Evolutionary conservation across 2,888 invertebrate species (phyloP).

Genomic region (Linyphia triangularis): DNA sequence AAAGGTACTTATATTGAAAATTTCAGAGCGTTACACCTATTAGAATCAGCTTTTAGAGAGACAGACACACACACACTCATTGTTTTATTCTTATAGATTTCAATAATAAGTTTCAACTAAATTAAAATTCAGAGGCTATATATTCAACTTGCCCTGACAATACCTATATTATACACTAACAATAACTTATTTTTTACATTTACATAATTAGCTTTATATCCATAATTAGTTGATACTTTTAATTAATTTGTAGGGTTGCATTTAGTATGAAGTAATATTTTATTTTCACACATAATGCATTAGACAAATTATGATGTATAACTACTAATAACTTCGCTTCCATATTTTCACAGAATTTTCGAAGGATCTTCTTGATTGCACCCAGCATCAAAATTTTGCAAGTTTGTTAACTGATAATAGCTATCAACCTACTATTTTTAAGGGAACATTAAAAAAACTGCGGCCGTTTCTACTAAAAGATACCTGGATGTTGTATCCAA

Average conservation of each 20-base stretch:
- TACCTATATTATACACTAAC: too few species aligned
- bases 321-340: background rate
- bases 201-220: too few species aligned
- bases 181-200: too few species aligned
- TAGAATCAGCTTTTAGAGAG: too few species aligned
- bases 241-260: background rate
- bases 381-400: background rate
- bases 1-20: too few species aligned
- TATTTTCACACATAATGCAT: background rate
- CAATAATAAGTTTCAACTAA: too few species aligned
- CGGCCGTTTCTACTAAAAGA: slow-evolving; percentile 60
- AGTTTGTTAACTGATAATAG: slow-evolving; percentile 49
- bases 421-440: slow-evolving; percentile 55
- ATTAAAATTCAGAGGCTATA: too few species aligned
- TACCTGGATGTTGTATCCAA: slow-evolving; percentile 58
- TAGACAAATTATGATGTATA: too few species aligned
- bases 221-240: background rate
- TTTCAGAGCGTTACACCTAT: too few species aligned
- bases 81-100: too few species aligned
- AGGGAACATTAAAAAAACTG: slow-evolving; percentile 42
- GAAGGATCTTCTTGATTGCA: background rate
- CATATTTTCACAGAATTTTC: slow-evolving; percentile 40
- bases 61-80: too few species aligned
- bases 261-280: background rate
- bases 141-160: too few species aligned